Percentiles rank a stretch among this genome's conserved stretches.
These are phyloP conservation scores for Cyrtorhinus lividipennis DNA, from an alignment of 1,140 invertebrate genomes.

Conservation along the genomic window DNA sequence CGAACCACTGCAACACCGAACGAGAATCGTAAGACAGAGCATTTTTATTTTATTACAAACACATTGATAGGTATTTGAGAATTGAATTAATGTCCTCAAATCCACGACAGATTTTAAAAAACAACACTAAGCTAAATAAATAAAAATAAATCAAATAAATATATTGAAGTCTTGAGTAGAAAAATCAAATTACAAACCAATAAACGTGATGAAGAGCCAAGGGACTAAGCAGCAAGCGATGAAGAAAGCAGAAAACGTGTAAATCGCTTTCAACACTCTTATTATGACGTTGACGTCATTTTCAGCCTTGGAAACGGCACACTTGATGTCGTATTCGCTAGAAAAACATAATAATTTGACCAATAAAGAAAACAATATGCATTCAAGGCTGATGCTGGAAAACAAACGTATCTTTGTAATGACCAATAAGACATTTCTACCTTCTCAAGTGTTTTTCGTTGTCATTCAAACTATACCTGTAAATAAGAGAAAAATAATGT, in stretches of 20 bases:
- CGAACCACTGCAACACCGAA: constrained; percentile 27
- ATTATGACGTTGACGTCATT: constrained; percentile 13
- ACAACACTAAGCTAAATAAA: neutral
- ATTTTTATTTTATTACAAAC: too few relatives aligned
- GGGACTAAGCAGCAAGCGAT: constrained; percentile 13
- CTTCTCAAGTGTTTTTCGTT: constrained; percentile 3
- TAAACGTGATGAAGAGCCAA: constrained; percentile 14
- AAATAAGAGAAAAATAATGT: neutral
- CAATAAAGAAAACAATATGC: neutral
- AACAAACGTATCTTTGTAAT: neutral
- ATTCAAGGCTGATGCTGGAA: neutral
- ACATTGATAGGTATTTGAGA: neutral
- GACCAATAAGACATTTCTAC: neutral
- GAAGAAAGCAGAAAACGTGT: constrained; percentile 18
- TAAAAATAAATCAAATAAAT: neutral
- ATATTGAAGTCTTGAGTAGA: neutral
- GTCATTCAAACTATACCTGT: neutral
- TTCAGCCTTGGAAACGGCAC: neutral
- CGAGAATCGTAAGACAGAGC: neutral
- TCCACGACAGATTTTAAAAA: neutral
- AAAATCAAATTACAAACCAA: constrained; percentile 11
- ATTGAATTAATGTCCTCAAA: neutral
- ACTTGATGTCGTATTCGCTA: neutral
- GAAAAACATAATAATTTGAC: neutral
- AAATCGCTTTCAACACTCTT: constrained; percentile 11